These are phyloP conservation scores for Coreius guichenoti DNA, from an alignment of 2,797 vertebrate species.

Conservation along the genomic window DNA sequence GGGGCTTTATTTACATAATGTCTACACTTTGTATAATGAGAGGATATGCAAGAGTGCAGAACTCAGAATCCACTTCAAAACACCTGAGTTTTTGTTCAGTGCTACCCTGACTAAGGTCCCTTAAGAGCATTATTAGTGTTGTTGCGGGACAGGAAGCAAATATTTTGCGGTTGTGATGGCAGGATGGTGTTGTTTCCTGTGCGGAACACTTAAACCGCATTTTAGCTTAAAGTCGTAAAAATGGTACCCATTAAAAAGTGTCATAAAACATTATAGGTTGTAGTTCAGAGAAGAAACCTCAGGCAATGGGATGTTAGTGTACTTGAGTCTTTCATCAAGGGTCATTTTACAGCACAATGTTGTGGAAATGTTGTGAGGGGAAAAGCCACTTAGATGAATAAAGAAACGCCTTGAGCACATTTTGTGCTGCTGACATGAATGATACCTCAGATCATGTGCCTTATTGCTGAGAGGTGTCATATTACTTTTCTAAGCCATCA, in stretches of 20 bases:
- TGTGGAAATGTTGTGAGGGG: background rate
- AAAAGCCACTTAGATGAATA: background rate
- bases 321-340: background rate
- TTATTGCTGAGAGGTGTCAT: background rate
- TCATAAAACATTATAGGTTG: slow-evolving; percentile 29
- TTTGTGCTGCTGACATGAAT: background rate
- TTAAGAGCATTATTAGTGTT: background rate
- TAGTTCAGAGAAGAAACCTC: background rate
- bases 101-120: background rate
- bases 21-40: background rate
- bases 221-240: background rate
- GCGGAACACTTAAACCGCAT: background rate
- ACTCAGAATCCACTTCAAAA: background rate
- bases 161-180: background rate
- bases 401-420: background rate
- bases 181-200: slow-evolving; percentile 17
- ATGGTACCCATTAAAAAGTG: background rate
- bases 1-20: background rate
- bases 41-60: background rate
- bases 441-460: background rate
- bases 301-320: background rate
- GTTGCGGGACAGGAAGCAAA: background rate
- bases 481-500: background rate
- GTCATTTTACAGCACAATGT: background rate
- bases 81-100: background rate